Evolutionary conservation across 2,888 invertebrate genomes (phyloP).

Genomic region (Pseudanteris insignis): DNA sequence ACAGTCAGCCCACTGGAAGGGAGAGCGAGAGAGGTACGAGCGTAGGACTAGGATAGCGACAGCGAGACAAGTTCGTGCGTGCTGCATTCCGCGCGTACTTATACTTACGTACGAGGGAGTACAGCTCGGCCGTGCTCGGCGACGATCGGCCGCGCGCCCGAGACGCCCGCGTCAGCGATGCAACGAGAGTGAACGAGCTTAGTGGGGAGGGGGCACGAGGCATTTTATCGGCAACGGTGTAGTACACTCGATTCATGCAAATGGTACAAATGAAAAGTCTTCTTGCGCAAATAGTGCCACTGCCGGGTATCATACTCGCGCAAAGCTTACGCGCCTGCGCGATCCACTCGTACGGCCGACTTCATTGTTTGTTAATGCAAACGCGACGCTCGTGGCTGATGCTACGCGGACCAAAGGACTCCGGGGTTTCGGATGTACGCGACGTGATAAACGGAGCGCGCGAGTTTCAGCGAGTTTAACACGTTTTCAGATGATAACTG

Average conservation of each 20-base stretch:
- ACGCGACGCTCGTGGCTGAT: too few species aligned
- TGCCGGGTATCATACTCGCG: conserved; percentile 6
- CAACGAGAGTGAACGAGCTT: conserved; percentile 4
- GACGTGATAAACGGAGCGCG: too few species aligned
- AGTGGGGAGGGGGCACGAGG: conserved; percentile 26
- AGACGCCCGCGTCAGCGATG: conserved; percentile 2
- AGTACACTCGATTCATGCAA: conserved; percentile 32
- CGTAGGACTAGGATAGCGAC: conserved; percentile 16
- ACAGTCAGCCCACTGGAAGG: conserved; percentile 37
- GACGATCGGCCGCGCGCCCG: conserved; percentile 6
- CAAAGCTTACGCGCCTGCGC: conserved; percentile 21
- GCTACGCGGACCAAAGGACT: too few species aligned
- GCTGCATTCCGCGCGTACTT: conserved; percentile 57
- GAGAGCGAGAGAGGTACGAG: conserved; percentile 29
- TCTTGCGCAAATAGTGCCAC: conserved; percentile 25
- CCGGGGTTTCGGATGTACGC: too few species aligned
- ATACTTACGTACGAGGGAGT: conserved; percentile 46
- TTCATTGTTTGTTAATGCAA: conserved; percentile 22
- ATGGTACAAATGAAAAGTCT: conserved; percentile 30
- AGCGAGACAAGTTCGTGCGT: conserved; percentile 42
- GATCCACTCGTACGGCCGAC: too few species aligned
- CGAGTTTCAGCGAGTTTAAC: too few species aligned
- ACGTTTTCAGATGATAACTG: too few species aligned
- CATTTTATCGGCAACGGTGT: conserved; percentile 32
- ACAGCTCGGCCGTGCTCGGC: conserved; percentile 35